phyloP scores from a whole-genome alignment of 2,888 invertebrate genomes.

The Ephialtes manifestator region DNA sequence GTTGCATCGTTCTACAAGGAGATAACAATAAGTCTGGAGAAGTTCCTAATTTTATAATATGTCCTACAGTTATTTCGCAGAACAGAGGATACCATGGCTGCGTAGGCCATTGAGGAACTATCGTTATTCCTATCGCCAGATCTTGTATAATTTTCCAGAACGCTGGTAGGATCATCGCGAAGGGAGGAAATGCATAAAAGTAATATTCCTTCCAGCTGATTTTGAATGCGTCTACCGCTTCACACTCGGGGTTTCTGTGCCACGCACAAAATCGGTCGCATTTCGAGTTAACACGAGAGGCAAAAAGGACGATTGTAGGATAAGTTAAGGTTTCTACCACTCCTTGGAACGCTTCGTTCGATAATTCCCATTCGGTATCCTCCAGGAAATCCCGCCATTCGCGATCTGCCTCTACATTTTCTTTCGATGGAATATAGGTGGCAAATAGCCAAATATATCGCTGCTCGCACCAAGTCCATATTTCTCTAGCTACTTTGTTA shows the following conservation, averaged over 20 bases:
- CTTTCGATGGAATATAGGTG: constrained; percentile 67
- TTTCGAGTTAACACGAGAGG: constrained; percentile 64
- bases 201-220: constrained; percentile 48
- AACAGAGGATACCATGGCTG: too few relatives aligned
- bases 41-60: constrained; percentile 5
- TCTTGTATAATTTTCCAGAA: constrained; percentile 68
- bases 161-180: constrained; percentile 61
- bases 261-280: constrained; percentile 60
- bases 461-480: constrained; percentile 70
- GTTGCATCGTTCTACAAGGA: constrained; percentile 39
- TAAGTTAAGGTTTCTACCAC: constrained; percentile 39
- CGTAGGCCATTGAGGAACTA: too few relatives aligned
- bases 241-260: constrained; percentile 50
- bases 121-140: too few relatives aligned
- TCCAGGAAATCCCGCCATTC: constrained; percentile 64
- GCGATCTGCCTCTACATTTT: constrained; percentile 71
- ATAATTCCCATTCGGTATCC: constrained; percentile 67
- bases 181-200: constrained; percentile 70
- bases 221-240: constrained; percentile 62
- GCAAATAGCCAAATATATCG: constrained; percentile 68
- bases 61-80: constrained; percentile 38
- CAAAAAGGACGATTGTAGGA: constrained; percentile 65
- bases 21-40: constrained; percentile 22
- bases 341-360: constrained; percentile 22
- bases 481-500: constrained; percentile 54